phyloP scores from a whole-genome alignment of 2,888 invertebrate species.

The Buathra laborator region DNA sequence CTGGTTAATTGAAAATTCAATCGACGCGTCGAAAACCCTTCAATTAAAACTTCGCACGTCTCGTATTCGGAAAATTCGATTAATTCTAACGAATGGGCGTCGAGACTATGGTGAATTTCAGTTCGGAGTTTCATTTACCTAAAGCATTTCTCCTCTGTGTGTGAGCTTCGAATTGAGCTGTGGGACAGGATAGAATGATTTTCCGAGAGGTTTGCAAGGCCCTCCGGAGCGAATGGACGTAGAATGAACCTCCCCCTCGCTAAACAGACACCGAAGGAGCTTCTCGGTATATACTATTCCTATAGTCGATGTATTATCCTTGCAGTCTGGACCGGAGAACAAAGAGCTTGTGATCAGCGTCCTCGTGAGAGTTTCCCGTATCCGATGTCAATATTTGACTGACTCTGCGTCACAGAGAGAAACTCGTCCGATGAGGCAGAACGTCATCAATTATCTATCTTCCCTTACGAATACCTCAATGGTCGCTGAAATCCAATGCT shows the following conservation, averaged over 20 bases:
- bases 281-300: not conserved
- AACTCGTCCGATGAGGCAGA: constrained; percentile 77
- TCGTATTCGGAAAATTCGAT: constrained; percentile 50
- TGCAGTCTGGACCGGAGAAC: constrained; percentile 23
- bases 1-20: not conserved
- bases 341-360: constrained; percentile 72
- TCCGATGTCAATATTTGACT: constrained; percentile 80
- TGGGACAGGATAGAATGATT: constrained; percentile 25
- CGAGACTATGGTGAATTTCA: constrained; percentile 1
- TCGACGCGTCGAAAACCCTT: constrained; percentile 10
- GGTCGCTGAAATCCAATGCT: constrained; percentile 61
- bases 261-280: not conserved
- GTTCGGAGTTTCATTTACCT: constrained; percentile 26
- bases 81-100: constrained; percentile 27
- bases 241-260: constrained; percentile 20
- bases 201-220: constrained; percentile 19
- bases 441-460: constrained; percentile 80
- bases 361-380: constrained; percentile 51
- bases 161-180: constrained; percentile 5
- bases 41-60: constrained; percentile 17
- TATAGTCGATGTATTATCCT: not conserved
- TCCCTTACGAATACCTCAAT: constrained; percentile 61
- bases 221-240: not conserved
- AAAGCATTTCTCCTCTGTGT: not conserved
- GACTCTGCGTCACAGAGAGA: constrained; percentile 75